These are phyloP conservation scores for Mola mola DNA, from an alignment of 2,113 vertebrate species.

Conservation along the genomic window DNA sequence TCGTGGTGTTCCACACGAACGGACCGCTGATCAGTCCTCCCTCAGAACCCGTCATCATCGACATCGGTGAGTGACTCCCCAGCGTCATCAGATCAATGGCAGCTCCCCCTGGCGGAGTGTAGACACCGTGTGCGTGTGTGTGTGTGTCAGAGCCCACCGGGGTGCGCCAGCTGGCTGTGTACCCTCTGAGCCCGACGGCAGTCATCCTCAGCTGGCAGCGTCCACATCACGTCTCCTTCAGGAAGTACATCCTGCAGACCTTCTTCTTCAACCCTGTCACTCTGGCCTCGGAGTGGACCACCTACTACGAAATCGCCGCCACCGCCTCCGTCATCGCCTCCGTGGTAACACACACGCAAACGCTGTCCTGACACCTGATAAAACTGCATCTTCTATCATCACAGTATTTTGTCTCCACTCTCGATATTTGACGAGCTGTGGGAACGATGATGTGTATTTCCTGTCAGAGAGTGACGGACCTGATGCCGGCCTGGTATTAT, in stretches of 20 bases:
- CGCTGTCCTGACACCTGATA: too few species aligned
- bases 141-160: slow-evolving; percentile 88
- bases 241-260: slow-evolving; percentile 94
- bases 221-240: slow-evolving; percentile 90
- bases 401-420: too few species aligned
- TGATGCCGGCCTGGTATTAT: slow-evolving; percentile 95
- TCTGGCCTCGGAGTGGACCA: slow-evolving; percentile 93
- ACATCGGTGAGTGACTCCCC: slow-evolving; percentile 84
- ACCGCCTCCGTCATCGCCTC: slow-evolving; percentile 90
- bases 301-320: slow-evolving; percentile 96
- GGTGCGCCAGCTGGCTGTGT: slow-evolving; percentile 89
- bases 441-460: background rate
- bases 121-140: background rate
- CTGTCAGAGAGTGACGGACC: slow-evolving; percentile 88
- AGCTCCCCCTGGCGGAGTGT: background rate
- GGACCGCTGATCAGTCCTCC: slow-evolving; percentile 91
- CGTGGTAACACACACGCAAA: slow-evolving; percentile 83
- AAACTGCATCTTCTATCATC: too few species aligned
- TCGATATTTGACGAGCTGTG: too few species aligned
- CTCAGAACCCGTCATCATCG: slow-evolving; percentile 92
- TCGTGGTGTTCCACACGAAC: slow-evolving; percentile 90
- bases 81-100: too few species aligned
- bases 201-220: slow-evolving; percentile 95
- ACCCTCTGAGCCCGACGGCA: slow-evolving; percentile 90
- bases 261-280: slow-evolving; percentile 95